Base-by-base conservation (phyloP, 1,140 invertebrate genomes). In the Hyphantria cunea region DNA sequence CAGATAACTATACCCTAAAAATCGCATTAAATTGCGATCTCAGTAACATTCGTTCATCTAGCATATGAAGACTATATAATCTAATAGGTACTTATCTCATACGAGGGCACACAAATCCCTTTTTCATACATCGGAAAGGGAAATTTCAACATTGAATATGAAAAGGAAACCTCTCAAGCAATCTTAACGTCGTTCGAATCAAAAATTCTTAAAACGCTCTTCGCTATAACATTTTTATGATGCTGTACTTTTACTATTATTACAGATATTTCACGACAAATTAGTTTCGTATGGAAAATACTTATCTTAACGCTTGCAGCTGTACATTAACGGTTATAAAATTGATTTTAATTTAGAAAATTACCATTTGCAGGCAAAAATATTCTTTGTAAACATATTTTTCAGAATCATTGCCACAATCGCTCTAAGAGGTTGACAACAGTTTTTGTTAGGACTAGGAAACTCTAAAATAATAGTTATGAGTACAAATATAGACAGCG, bases 11-110 rank as follows among this genome's bases (percentile, higher is more conserved):
- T 25, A 25, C 17, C 66, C 61, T 65, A 72, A 78, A 66, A 78
- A 61, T 68, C 66, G 75, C 72, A 78, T 78, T 76, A 82, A 65
- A 68, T 64, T 73, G 56, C 68, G 66, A 78, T 72, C 60, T 65
- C 62, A 56, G 68, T 73, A 73, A 75, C 70, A 68, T 66, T 70
- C 64, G 62, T 63, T 60, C 54, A 13, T 45, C 55, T 66, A 58
- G 68, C 75, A 78, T 72, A 75, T 76, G 75, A 54, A 61, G 61
- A 64, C 67, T 69, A 65, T 67, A 75, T 74, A 72, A 74, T 69
- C 51, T 68, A 80, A 74, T 73, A 73, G 74, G 66, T 62, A 66
- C 72, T 75, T 74, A 53, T 64, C 68, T 72, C 64, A 51, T 63
- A 51, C 61, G 62, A 64, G 56, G 54, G 54, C 56, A 49, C 60